Evolutionary conservation across 2,888 invertebrate species (phyloP).

Genomic region (Steromphala cineraria): DNA sequence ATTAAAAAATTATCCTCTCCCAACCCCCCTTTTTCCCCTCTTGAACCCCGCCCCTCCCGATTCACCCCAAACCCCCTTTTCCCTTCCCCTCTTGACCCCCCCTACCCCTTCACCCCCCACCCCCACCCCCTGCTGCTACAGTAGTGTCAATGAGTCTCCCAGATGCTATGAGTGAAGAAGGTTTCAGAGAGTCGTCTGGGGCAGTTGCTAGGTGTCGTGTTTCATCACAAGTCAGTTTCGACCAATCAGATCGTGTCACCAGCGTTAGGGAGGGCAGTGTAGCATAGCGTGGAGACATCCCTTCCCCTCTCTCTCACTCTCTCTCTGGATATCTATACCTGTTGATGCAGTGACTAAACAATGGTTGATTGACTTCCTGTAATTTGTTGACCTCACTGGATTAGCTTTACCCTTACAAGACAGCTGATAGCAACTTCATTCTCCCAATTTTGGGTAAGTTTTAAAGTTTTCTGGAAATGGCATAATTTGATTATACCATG

Average conservation of each 20-base stretch:
- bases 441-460: too few species aligned
- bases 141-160: background rate
- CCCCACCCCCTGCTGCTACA: background rate
- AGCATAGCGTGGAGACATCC: background rate
- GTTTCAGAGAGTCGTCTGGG: background rate
- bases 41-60: background rate
- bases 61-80: background rate
- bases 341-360: background rate
- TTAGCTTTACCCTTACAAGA: background rate
- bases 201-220: constrained; percentile 2
- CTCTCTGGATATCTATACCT: background rate
- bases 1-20: too few species aligned
- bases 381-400: background rate
- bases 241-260: background rate
- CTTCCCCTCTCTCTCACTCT: background rate
- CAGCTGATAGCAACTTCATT: too few species aligned
- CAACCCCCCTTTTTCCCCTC: background rate
- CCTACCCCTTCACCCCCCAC: background rate
- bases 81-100: background rate
- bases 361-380: background rate
- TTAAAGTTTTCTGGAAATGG: too few species aligned
- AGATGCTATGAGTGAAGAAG: background rate
- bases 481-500: too few species aligned
- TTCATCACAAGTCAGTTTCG: background rate
- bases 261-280: background rate